Conservation (phyloP, 2,888 invertebrate species). For the Lasius platythorax region DNA sequence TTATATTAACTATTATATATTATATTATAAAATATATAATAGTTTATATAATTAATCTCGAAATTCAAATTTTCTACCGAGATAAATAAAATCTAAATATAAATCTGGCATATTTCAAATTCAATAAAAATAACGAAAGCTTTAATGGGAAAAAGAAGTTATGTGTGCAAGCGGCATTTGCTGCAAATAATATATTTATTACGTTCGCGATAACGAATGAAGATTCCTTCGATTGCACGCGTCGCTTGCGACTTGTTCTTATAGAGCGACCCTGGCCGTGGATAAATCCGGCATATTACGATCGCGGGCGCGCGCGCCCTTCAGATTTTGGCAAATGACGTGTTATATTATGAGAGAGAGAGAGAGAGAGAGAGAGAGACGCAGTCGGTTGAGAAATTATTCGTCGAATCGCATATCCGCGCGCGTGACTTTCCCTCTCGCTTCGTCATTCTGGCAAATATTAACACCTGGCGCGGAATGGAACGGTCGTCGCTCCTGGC, state of each 20-base stretch:
- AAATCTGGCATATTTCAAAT: background rate
- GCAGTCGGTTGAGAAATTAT: constrained; percentile 19
- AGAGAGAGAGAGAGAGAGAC: background rate
- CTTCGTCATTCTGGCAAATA: background rate
- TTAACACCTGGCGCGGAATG: constrained; percentile 15
- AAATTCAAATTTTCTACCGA: background rate
- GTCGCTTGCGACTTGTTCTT: background rate
- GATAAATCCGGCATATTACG: constrained; percentile 53
- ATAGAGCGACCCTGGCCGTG: constrained; percentile 39
- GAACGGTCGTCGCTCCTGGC: constrained; percentile 9
- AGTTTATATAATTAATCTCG: background rate
- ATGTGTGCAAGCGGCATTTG: background rate
- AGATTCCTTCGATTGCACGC: background rate
- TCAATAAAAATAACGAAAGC: background rate
- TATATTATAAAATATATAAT: background rate
- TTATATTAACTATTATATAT: background rate
- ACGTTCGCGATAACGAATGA: background rate
- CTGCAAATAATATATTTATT: background rate
- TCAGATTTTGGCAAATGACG: constrained; percentile 49
- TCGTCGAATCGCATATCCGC: constrained; percentile 11
- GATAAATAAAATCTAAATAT: background rate
- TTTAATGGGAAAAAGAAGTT: background rate
- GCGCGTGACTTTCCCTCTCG: constrained; percentile 15
- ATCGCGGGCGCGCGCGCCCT: background rate
- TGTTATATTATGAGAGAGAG: background rate